Evolutionary conservation across 2,888 invertebrate species (phyloP).

Genomic region (Leucania comma): DNA sequence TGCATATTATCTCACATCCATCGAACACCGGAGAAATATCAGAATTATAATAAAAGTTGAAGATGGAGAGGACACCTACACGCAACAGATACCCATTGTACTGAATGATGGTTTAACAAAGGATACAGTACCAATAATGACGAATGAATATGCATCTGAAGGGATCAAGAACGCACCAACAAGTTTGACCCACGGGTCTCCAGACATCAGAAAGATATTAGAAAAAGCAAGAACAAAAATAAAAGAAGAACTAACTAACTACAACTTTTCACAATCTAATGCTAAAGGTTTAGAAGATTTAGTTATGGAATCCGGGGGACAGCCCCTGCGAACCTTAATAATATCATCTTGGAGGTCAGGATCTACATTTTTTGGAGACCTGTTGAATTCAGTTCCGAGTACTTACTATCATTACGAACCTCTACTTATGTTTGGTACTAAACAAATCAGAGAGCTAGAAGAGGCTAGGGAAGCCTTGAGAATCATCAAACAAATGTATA

Average conservation of each 20-base stretch:
- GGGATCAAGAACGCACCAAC: not conserved
- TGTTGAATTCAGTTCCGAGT: conserved; percentile 95
- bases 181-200: not conserved
- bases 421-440: conserved; percentile 95
- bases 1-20: conserved; percentile 80
- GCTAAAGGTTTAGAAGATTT: conserved; percentile 92
- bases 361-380: conserved; percentile 96
- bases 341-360: conserved; percentile 98
- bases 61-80: conserved; percentile 76
- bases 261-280: conserved; percentile 80
- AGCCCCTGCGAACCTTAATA: conserved; percentile 94
- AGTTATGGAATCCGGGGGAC: conserved; percentile 93
- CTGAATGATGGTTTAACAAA: conserved; percentile 67
- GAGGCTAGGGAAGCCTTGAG: conserved; percentile 92
- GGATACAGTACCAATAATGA: not conserved
- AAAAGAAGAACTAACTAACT: conserved; percentile 80
- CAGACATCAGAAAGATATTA: conserved; percentile 80
- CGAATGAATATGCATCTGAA: not conserved
- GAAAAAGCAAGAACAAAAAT: conserved; percentile 82
- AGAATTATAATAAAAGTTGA: conserved; percentile 91
- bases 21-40: conserved; percentile 81
- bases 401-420: conserved; percentile 98
- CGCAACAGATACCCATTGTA: conserved; percentile 70
- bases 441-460: conserved; percentile 95
- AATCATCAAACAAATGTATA: conserved; percentile 93